A percentile compares a stretch with the other conserved stretches of the same genome.
Conservation (phyloP, 2,888 invertebrate genomes). For the Sarcophaga variegata region DNA sequence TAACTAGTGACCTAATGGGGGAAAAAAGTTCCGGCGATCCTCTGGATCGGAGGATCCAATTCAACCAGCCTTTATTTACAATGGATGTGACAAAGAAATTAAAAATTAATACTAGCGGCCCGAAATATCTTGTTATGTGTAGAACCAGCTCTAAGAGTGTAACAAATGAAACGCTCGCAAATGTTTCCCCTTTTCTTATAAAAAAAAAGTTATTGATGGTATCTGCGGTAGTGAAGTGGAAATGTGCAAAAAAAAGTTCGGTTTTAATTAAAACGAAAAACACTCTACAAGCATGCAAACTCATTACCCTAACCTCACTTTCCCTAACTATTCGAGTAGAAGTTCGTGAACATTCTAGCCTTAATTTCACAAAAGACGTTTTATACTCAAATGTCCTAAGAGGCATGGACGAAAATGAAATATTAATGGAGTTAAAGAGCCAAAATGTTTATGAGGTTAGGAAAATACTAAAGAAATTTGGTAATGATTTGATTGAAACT, state of each 20-base stretch:
- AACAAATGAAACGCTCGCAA: neutral
- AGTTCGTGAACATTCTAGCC: constrained; percentile 8
- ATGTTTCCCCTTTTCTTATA: neutral
- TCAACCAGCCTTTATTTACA: neutral
- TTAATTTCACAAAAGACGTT: constrained; percentile 10
- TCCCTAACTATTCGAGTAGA: constrained; percentile 1
- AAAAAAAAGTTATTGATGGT: neutral
- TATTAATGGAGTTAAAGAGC: neutral
- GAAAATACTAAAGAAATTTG: constrained; percentile 52
- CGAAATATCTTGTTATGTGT: neutral
- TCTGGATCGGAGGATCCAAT: neutral
- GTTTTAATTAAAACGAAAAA: neutral
- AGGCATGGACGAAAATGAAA: constrained; percentile 30
- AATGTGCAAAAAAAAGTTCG: neutral
- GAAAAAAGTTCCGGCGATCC: neutral
- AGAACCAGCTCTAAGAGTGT: neutral
- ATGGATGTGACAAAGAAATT: neutral
- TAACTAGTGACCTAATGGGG: neutral
- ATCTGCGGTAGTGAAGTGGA: constrained; percentile 1
- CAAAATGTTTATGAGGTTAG: neutral
- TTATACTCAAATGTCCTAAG: constrained; percentile 20
- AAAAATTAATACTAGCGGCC: neutral
- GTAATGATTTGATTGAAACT: constrained; percentile 49
- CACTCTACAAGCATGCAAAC: neutral
- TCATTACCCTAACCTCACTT: neutral